Base-by-base conservation (phyloP, 2,797 vertebrate genomes). In the Amblyopsis hoosieri region DNA sequence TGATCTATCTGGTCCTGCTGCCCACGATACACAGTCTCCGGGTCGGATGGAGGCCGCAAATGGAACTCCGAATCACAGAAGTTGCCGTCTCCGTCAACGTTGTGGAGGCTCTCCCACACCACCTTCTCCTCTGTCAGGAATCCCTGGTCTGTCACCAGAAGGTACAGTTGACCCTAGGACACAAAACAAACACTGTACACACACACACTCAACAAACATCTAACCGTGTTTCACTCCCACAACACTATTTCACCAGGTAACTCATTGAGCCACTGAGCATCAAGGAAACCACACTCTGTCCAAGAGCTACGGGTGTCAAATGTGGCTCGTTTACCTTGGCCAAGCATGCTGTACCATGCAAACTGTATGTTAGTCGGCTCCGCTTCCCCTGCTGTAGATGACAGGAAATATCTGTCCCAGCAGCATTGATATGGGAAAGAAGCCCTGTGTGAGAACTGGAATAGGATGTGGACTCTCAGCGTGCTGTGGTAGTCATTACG, bases 1-100 rank as follows among this genome's bases (percentile, higher is more conserved):
- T 98, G 98, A 88, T 99, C 97, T 80, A 99, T 99, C 93, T 99
- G 98, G 90, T 98, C 97, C 90, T 99, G 97, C 75, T 98, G 97
- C 67, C 96, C 97, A 60, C 94, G 93, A 86, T 99, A 99, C 48
- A 98, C 95, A 0, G 94, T 97, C 85, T 97, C 96, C 8, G 98
- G 98, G 82, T 99, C 96, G 3, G 98, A 98, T 1, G 97, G 97
- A 64, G 97, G 97, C 64, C 97, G 92, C 66, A 99, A 87, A 78
- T 91, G 93, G 84, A 99, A 99, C 80, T 97, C 96, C 0, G 97
- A 98, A 58, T 99, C 97, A 57, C 97, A 99, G 89, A 99, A 99
- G 79, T 99, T 98, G 54, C 98, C 94, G 8, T 99, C 98, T 51
- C 98, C 98, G 4, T 98, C 98, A 1, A 99, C 98, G 12, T 98